Evolutionary conservation across 53 echinoderm and acorn worm species (phyloP).

Genomic region (Arbacia lixula): DNA sequence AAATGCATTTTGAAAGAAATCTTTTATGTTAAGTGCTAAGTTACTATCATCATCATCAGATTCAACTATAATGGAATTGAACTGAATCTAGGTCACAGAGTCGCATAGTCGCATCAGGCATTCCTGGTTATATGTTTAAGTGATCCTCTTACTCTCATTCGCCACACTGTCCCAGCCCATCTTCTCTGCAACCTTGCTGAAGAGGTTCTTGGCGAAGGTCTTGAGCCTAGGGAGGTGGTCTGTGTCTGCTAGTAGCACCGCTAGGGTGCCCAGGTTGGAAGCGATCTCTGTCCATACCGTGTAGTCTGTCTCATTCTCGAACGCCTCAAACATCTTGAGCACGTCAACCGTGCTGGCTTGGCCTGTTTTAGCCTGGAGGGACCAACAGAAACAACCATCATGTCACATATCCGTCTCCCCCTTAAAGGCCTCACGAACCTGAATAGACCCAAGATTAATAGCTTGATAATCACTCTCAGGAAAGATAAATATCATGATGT

Average conservation of each 20-base stretch:
- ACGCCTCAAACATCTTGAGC: conserved; percentile 90
- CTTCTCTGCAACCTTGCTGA: conserved; percentile 65
- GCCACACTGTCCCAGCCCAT: conserved; percentile 81
- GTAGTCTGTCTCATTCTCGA: conserved; percentile 90
- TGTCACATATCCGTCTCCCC: conserved; percentile 61
- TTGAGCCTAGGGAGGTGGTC: conserved; percentile 66
- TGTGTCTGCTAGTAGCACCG: conserved; percentile 75
- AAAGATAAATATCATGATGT: too few relatives aligned
- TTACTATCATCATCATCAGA: too few relatives aligned
- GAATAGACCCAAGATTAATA: neutral
- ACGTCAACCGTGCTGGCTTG: conserved; percentile 97
- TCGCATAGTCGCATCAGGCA: too few relatives aligned
- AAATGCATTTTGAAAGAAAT: too few relatives aligned
- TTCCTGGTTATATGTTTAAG: too few relatives aligned
- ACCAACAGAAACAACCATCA: neutral
- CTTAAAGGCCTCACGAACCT: conserved; percentile 65
- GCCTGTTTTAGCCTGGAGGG: conserved; percentile 90
- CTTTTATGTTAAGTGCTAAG: too few relatives aligned
- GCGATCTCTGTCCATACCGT: conserved; percentile 96
- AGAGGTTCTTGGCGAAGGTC: conserved; percentile 78
- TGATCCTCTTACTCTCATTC: conserved; percentile 60
- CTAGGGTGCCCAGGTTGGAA: conserved; percentile 76
- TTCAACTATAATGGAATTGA: too few relatives aligned
- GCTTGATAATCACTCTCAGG: too few relatives aligned
- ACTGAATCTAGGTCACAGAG: too few relatives aligned